Evolutionary conservation across 2,113 vertebrate genomes (phyloP), one percentile per base, ranked within the genome.

Genomic region (Elaphurus davidianus): DNA sequence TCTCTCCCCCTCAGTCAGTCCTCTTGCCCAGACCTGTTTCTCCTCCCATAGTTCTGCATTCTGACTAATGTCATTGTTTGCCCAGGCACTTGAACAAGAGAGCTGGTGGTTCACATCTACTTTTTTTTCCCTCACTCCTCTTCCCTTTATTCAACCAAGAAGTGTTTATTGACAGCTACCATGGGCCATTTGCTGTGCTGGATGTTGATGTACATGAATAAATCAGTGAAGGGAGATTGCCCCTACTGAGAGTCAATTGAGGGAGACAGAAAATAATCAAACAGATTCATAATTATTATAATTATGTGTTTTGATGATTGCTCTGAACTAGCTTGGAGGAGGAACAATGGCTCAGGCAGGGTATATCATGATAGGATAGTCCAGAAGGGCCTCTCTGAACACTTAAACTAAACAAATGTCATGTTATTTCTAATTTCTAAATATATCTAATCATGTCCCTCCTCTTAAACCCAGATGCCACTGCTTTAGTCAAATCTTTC

Each of bases 21-120:
- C 78, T 96, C 97, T 96, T 95, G 92, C n/a, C 57, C n/a, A 74
- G 43, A 94, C 94, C 90, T 91, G 90, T 97, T 94, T 43, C 76
- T 96, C 64, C 40, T 93, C 45, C 43, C 1, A 0, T 57, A 55
- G 50, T 83, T 93, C 86, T 89, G 59, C 54, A 36, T 86, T 95
- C 86, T 89, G 85, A 89, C 76, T 95, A 84, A 59, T 13, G n/a
- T 81, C 54, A 83, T 64, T 78, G 91, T 84, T 93, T 79, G 33
- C 60, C 14, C 30, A 82, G 55, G 52, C 14, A 87, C 84, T 92
- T 90, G 59, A 91, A 90, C 60, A 90, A 62, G 88, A 92, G 62
- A 94, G 43, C 60, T 94, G 30, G 10, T 89, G 52, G 89, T 90
- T 96, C 50, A 50, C 43, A 78, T 45, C 59, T 85, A 21, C 54